These are phyloP conservation scores for Caenorhabditis inopinata DNA, from an alignment of 1,140 invertebrate species.

Conservation along the genomic window DNA sequence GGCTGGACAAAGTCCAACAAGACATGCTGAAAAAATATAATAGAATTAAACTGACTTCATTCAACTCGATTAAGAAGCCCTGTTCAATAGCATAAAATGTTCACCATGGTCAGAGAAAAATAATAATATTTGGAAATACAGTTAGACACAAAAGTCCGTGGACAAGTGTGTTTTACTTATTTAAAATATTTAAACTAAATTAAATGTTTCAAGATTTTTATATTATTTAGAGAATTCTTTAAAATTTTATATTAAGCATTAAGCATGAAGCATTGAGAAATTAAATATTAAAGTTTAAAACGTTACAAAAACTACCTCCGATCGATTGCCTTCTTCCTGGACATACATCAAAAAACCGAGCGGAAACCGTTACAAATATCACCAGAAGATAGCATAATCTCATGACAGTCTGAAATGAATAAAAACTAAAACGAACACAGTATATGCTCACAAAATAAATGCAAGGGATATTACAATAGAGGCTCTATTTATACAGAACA, in stretches of 20 bases:
- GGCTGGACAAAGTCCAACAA: conserved; percentile 36
- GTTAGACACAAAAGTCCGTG: no score
- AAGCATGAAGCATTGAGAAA: background rate
- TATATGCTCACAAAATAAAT: background rate
- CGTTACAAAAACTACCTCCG: background rate
- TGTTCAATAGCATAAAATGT: no score
- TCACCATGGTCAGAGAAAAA: no score
- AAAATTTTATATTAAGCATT: no score
- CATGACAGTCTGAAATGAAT: background rate
- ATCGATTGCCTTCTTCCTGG: conserved; percentile 3
- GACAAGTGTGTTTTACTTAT: no score
- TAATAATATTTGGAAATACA: no score
- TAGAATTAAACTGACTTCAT: no score
- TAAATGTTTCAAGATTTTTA: no score
- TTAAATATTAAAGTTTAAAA: background rate
- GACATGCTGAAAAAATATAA: conserved; percentile 39
- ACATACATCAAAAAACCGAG: conserved; percentile 1
- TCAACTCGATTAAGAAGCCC: no score
- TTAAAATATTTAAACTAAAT: no score
- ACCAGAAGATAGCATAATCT: background rate
- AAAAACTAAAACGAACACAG: background rate
- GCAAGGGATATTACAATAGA: background rate
- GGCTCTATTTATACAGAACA: background rate
- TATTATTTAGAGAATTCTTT: no score
- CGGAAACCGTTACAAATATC: background rate